Percentiles rank a stretch among this genome's conserved stretches.
These are phyloP conservation scores for Aporophyla lueneburgensis DNA, from an alignment of 2,888 invertebrate species.

Conservation along the genomic window DNA sequence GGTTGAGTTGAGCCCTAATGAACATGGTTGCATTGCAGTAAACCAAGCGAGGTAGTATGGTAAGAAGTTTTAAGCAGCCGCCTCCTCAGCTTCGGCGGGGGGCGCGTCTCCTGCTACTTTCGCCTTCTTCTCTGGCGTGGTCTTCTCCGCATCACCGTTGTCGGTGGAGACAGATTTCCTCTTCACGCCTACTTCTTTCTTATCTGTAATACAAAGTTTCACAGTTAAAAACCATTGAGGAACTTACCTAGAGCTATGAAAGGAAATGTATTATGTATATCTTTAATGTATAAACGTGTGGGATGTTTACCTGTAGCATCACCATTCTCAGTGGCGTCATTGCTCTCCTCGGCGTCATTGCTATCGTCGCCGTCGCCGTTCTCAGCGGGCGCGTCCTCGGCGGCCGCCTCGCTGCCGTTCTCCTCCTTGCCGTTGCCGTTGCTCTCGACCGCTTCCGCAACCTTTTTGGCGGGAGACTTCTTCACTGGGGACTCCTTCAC, in stretches of 20 bases:
- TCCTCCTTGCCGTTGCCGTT: conserved; percentile 83
- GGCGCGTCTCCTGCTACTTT: conserved; percentile 92
- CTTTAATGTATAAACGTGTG: not conserved
- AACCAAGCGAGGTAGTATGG: conserved; percentile 81
- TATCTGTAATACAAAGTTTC: conserved; percentile 79
- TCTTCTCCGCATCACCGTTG: conserved; percentile 91
- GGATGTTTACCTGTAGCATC: conserved; percentile 82
- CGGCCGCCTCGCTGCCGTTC: conserved; percentile 84
- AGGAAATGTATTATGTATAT: not conserved
- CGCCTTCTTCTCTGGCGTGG: conserved; percentile 94
- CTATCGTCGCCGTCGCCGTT: conserved; percentile 87
- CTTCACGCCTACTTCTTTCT: conserved; percentile 91
- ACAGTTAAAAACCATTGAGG: conserved; percentile 13
- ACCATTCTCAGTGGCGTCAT: conserved; percentile 87
- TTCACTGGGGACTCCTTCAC: conserved; percentile 88
- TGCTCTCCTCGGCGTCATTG: conserved; percentile 87
- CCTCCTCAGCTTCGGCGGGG: conserved; percentile 90
- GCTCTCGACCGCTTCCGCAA: conserved; percentile 83
- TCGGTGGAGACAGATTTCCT: conserved; percentile 93
- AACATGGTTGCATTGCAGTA: conserved; percentile 89
- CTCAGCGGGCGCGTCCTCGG: conserved; percentile 83
- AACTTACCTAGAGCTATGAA: not conserved
- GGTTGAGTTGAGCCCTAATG: conserved; percentile 87
- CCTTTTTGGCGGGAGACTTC: conserved; percentile 89
- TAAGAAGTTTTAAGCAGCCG: conserved; percentile 88